Percentiles rank a stretch among this genome's conserved stretches.
Evolutionary conservation across 1,140 invertebrate genomes (phyloP).

Genomic region (Holotrichia oblita): DNA sequence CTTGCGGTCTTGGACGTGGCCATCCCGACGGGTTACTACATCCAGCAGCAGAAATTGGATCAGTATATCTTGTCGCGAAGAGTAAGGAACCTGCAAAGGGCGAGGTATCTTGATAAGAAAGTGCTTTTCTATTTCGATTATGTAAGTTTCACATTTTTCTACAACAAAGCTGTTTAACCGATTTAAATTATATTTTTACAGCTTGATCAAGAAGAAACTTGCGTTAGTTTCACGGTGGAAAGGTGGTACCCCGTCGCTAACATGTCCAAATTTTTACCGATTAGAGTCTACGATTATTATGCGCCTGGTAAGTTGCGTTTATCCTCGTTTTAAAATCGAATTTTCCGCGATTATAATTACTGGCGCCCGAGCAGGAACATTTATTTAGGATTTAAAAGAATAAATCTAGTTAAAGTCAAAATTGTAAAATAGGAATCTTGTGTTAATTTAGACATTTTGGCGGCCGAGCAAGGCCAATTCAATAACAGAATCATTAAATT

Average conservation of each 20-base stretch:
- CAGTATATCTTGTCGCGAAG: slow-evolving; percentile 78
- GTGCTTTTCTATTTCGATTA: slow-evolving; percentile 96
- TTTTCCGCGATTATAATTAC: no score
- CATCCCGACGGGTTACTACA: slow-evolving; percentile 93
- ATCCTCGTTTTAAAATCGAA: no score
- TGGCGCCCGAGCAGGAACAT: no score
- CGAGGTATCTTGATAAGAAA: slow-evolving; percentile 82
- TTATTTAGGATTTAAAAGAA: no score
- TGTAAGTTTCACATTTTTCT: slow-evolving; percentile 77
- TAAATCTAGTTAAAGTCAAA: no score
- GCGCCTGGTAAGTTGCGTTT: slow-evolving; percentile 82
- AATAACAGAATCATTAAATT: no score
- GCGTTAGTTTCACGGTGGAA: slow-evolving; percentile 91
- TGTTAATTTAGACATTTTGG: no score
- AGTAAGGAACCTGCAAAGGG: slow-evolving; percentile 84
- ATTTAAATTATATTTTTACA: slow-evolving; percentile 58
- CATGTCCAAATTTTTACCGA: slow-evolving; percentile 90
- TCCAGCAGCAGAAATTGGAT: slow-evolving; percentile 91
- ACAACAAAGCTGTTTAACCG: background rate
- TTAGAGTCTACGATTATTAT: slow-evolving; percentile 96
- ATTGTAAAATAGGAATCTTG: no score
- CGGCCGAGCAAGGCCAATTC: no score
- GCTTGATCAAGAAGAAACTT: slow-evolving; percentile 84
- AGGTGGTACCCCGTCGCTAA: slow-evolving; percentile 97
- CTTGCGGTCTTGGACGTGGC: slow-evolving; percentile 91